Percentiles rank a stretch among this genome's conserved stretches.
Conservation (phyloP, 2,797 vertebrate genomes). For the Rhadinocentrus ornatus region DNA sequence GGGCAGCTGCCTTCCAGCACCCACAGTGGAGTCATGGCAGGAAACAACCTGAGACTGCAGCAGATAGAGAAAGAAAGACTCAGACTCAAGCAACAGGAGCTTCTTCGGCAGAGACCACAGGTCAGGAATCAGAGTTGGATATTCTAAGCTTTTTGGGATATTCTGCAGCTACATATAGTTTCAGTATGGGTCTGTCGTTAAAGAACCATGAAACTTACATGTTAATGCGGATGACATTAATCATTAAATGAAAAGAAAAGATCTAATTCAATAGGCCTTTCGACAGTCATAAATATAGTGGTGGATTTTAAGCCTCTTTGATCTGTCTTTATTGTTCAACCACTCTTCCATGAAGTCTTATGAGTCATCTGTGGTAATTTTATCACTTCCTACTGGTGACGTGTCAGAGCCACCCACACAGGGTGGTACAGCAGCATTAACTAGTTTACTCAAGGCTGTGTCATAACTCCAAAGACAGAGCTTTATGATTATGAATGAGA, state of each 20-base stretch:
- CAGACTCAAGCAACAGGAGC: slow-evolving; percentile 95
- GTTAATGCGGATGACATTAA: not conserved
- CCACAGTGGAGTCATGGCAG: slow-evolving; percentile 86
- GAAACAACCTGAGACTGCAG: slow-evolving; percentile 89
- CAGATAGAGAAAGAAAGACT: slow-evolving; percentile 96
- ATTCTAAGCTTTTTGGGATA: not conserved
- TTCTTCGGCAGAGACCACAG: slow-evolving; percentile 98
- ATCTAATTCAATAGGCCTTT: not conserved
- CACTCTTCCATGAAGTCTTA: slow-evolving; percentile 48
- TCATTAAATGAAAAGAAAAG: not conserved
- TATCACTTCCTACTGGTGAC: slow-evolving; percentile 73
- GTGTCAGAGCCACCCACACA: slow-evolving; percentile 64
- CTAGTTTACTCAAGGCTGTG: slow-evolving; percentile 75
- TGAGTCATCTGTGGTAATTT: slow-evolving; percentile 76
- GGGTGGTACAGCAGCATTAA: slow-evolving; percentile 46
- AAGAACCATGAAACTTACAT: not conserved
- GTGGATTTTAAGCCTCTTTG: slow-evolving; percentile 51
- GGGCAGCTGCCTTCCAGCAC: slow-evolving; percentile 88
- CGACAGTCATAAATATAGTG: slow-evolving; percentile 39
- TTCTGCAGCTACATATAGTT: not conserved
- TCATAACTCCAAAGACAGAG: slow-evolving; percentile 62
- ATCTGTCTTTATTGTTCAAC: slow-evolving; percentile 57
- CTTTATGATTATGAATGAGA: slow-evolving; percentile 73
- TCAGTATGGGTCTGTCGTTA: not conserved
- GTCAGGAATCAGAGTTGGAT: slow-evolving; percentile 79